Evolutionary conservation across 1,140 invertebrate species (phyloP), one percentile per base, ranked within the genome.

Genomic region (Homarus americanus): DNA sequence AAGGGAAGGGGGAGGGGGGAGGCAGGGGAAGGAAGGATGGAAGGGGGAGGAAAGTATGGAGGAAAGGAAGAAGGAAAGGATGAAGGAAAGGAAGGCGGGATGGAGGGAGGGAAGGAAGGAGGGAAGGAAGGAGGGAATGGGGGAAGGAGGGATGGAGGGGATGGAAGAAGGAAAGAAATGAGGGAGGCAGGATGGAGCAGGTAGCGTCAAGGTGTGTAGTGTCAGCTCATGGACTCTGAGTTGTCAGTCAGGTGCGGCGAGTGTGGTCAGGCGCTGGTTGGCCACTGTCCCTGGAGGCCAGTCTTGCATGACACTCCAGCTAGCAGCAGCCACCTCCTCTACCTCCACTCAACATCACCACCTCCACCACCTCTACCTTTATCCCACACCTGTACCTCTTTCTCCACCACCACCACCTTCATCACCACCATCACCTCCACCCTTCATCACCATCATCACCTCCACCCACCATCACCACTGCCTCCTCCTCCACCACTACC

Each of bases 211-310:
- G 79, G 79, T 82, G 79, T 82, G 28, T 63, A 9, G 63, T 72
- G 63, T 69, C 66, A 82, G 79, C 32, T 9, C 41, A 53, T 82
- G 79, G 83, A 73, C 83, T 86, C 2, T 53, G 72, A 72, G 69
- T 86, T 86, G 83, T 86, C 69, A 86, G 83, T 75, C 83, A 86
- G 36, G 83, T 73, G 83, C 36, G 72, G 83, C 69, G 69, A 86
- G 72, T 86, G 83, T 86, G 83, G 83, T 86, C 69, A 86, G 83
- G 83, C 66, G 41, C 69, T 76, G 83, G 83, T 86, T 86, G 83
- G 83, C 83, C 83, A 86, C 83, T 86, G 83, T 86, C 83, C 83
- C 83, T 86, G 83, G 83, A 69, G 83, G 72, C 49, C 83, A 86
- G 69, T 86, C 83, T 86, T 53, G 83, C 83, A 86, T 86, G 83